phyloP scores from a whole-genome alignment of 1,140 invertebrate species.

The Achroia grisella region DNA sequence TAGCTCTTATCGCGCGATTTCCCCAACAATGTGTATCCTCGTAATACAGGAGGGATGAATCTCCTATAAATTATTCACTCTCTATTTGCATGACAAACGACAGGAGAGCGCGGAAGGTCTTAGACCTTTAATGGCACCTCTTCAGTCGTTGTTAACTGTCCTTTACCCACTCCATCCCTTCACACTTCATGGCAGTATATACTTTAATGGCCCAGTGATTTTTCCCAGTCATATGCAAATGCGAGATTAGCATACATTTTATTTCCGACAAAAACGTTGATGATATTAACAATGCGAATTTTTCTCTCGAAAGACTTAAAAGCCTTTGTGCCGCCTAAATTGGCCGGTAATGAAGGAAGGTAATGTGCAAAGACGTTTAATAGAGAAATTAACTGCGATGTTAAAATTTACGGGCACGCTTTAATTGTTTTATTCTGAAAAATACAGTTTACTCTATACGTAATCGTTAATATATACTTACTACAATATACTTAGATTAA shows the following conservation, averaged over 20 bases:
- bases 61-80: constrained; percentile 63
- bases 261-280: constrained; percentile 30
- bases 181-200: constrained; percentile 29
- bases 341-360: constrained; percentile 1
- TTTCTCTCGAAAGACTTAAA: constrained; percentile 5
- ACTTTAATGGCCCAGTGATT: constrained; percentile 56
- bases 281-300: constrained; percentile 32
- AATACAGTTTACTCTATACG: too few relatives aligned
- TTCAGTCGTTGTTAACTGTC: constrained; percentile 39
- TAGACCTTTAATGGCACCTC: constrained; percentile 52
- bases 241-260: constrained; percentile 56
- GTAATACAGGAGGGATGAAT: constrained; percentile 36
- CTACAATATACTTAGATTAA: too few relatives aligned
- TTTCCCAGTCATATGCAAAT: constrained; percentile 59
- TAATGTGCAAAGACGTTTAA: constrained; percentile 5
- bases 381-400: constrained; percentile 1
- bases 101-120: constrained; percentile 39
- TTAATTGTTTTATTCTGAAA: not conserved
- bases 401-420: constrained; percentile 3
- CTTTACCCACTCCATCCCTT: constrained; percentile 36
- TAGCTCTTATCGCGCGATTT: constrained; percentile 12
- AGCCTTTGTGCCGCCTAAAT: constrained; percentile 4
- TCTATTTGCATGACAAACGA: constrained; percentile 67
- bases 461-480: too few relatives aligned
- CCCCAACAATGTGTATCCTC: constrained; percentile 32